Percentiles rank a stretch among this genome's conserved stretches.
These are phyloP conservation scores for Netelia virgata DNA, from an alignment of 2,888 invertebrate genomes.

Conservation along the genomic window DNA sequence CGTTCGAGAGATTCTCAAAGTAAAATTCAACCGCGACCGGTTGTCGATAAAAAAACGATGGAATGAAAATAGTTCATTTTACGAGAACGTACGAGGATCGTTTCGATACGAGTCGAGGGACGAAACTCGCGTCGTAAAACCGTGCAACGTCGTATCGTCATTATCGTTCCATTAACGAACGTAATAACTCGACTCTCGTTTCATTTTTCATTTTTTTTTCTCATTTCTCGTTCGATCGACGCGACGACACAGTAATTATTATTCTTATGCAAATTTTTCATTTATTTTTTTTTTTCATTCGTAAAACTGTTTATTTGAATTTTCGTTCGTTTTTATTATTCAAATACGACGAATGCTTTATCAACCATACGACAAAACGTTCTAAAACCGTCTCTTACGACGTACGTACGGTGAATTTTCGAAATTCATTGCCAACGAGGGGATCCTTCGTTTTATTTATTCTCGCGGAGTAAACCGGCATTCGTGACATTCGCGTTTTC, in stretches of 20 bases:
- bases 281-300: neutral
- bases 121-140: neutral
- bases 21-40: too few relatives aligned
- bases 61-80: too few relatives aligned
- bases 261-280: neutral
- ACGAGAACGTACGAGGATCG: too few relatives aligned
- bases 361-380: neutral
- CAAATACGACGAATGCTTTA: neutral
- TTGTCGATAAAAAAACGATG: too few relatives aligned
- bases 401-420: too few relatives aligned
- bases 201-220: neutral
- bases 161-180: conserved; percentile 5
- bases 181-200: neutral
- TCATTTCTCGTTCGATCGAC: neutral
- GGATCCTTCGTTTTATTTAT: conserved; percentile 23
- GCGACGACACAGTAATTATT: neutral
- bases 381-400: too few relatives aligned
- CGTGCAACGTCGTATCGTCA: neutral
- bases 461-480: neutral
- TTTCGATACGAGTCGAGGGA: too few relatives aligned
- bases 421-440: neutral
- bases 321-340: neutral
- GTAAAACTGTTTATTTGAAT: neutral
- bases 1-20: too few relatives aligned
- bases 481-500: conserved; percentile 9